These are phyloP conservation scores for Hydrozoanthus tunicans DNA, from an alignment of 64 coral and sea anemone genomes.

Conservation along the genomic window DNA sequence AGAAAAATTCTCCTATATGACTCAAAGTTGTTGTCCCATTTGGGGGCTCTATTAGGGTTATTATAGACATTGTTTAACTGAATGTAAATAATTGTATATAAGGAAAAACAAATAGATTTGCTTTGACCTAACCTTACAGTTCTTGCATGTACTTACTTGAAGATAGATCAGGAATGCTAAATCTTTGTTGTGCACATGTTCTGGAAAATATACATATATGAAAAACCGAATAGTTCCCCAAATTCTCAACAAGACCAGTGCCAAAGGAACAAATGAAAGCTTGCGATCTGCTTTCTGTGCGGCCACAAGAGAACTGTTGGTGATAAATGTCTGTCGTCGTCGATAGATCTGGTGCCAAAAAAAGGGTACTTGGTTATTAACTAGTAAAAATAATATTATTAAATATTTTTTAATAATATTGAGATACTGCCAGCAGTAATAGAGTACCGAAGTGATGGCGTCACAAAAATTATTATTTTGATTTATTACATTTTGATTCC, in stretches of 20 bases:
- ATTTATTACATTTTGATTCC: too few relatives aligned
- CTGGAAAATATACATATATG: slow-evolving; percentile 32
- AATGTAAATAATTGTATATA: too few relatives aligned
- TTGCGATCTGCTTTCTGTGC: slow-evolving; percentile 79
- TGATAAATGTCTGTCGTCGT: slow-evolving; percentile 62
- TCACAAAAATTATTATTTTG: too few relatives aligned
- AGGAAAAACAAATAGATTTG: neutral
- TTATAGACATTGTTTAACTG: too few relatives aligned
- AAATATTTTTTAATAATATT: too few relatives aligned
- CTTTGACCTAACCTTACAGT: neutral
- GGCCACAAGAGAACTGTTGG: slow-evolving; percentile 45
- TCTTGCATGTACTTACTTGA: slow-evolving; percentile 27
- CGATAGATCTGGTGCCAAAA: slow-evolving; percentile 34
- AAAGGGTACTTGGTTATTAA: neutral
- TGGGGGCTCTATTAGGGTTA: too few relatives aligned
- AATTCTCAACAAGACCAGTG: slow-evolving; percentile 83
- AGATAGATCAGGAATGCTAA: slow-evolving; percentile 34
- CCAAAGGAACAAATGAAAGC: slow-evolving; percentile 72
- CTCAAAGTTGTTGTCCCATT: too few relatives aligned
- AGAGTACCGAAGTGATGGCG: too few relatives aligned
- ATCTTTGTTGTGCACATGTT: neutral
- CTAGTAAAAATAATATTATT: too few relatives aligned
- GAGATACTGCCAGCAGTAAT: too few relatives aligned
- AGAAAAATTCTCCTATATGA: too few relatives aligned
- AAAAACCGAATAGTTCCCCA: slow-evolving; percentile 96